Evolutionary conservation across 2,888 invertebrate species (phyloP).

Genomic region (Lomographa bimaculata): DNA sequence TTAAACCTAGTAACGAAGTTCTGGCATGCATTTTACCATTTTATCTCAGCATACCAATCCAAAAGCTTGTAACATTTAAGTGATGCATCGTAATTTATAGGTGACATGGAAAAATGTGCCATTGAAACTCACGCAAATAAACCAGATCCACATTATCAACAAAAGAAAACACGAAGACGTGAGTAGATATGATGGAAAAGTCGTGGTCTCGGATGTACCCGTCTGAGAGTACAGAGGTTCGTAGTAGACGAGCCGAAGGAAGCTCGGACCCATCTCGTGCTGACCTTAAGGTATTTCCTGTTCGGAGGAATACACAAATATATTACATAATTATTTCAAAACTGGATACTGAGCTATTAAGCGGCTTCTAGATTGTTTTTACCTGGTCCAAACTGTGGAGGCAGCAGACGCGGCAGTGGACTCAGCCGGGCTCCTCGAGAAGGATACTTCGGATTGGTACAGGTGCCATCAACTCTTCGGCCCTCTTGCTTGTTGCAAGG

Average conservation of each 20-base stretch:
- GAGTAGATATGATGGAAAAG: constrained; percentile 40
- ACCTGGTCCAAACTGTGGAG: constrained; percentile 43
- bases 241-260: constrained; percentile 43
- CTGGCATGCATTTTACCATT: too few relatives aligned
- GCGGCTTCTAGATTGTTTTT: too few relatives aligned
- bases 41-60: too few relatives aligned
- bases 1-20: too few relatives aligned
- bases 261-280: constrained; percentile 43
- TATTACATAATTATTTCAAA: too few relatives aligned
- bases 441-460: constrained; percentile 42
- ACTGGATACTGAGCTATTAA: too few relatives aligned
- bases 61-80: too few relatives aligned
- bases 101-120: too few relatives aligned
- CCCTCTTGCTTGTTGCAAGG: constrained; percentile 43
- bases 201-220: constrained; percentile 38
- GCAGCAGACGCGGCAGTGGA: constrained; percentile 45
- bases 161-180: constrained; percentile 33
- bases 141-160: constrained; percentile 29
- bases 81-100: too few relatives aligned
- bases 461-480: constrained; percentile 47
- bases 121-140: too few relatives aligned
- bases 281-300: constrained; percentile 40
- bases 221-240: constrained; percentile 43
- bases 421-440: constrained; percentile 41
- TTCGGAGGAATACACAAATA: neutral